Evolutionary conservation across 2,113 vertebrate genomes (phyloP), one percentile per base, ranked within the genome.

Genomic region (Pseudorhombus dupliciocellatus): DNA sequence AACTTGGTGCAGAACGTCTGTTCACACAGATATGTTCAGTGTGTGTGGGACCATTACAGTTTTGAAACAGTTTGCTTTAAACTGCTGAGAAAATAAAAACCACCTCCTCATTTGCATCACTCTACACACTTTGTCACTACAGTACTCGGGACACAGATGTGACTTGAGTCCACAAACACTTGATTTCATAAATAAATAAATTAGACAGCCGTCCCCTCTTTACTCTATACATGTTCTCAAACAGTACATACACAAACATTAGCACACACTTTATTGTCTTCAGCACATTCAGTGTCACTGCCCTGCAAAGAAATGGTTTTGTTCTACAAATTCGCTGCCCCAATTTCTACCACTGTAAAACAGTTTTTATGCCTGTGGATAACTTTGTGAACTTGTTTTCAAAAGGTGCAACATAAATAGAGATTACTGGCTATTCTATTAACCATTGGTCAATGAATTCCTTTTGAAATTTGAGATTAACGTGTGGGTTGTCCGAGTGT

Each of bases 111-210:
- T 26, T 58, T 59, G 54, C 10, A 71, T 66, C 72, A 46, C 42
- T 34, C 55, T 67, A 24, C 70, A 84, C 22, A 66, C 64, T 37
- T 34, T 34, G 9, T 10, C 31, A 34, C 9, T 46, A 42, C 31
- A 70, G 34, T 55, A 67, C 31, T 67, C 61, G n/a, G 55, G 53
- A 74, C 56, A 79, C 46, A 77, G 58, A 71, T 79, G 53, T 79
- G 51, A 79, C 48, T 71, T 64, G 25, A 87, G 65, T 44, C 67
- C 56, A 50, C 26, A 55, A 75, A 71, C 34, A 75, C 48, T 69
- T 81, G 25, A 57, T 83, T 84, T 74, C 30, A 84, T 88, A 86
- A 90, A 90, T 89, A 93, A 92, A 92, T 91, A 92, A 93, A 91
- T 93, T 88, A 87, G 62, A 81, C 74, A 73, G 57, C 62, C 66